Conservation (phyloP, 2,113 vertebrate genomes). For the Heliornis fulica region DNA sequence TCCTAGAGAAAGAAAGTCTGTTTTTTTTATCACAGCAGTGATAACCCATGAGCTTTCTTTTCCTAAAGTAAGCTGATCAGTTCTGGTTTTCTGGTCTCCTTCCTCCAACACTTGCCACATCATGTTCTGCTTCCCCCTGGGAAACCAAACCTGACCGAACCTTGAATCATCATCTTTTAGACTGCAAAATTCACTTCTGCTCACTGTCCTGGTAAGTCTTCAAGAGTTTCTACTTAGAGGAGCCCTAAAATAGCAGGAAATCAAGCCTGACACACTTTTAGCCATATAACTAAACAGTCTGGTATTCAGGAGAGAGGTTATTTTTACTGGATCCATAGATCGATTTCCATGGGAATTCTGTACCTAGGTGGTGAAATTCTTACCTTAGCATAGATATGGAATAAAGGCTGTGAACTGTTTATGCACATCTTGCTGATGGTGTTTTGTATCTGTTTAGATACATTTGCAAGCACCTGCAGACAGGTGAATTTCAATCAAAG, state of each 20-base stretch:
- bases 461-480: not conserved
- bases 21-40: accelerated
- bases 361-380: not conserved
- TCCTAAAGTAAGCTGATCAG: not conserved
- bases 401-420: not conserved
- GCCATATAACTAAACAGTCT: not conserved
- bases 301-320: not conserved
- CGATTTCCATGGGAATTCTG: constrained; percentile 11
- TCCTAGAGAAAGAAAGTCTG: not conserved
- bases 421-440: not conserved
- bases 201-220: not conserved
- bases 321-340: constrained; percentile 27
- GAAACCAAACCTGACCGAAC: not conserved
- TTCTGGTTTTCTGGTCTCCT: not conserved
- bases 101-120: not conserved
- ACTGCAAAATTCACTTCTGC: not conserved
- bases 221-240: not conserved
- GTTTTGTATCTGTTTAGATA: not conserved
- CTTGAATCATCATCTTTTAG: not conserved
- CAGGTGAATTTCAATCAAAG: not conserved
- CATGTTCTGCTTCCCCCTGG: not conserved
- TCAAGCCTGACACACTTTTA: not conserved
- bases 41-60: not conserved
- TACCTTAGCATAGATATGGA: not conserved
- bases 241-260: not conserved